Evolutionary conservation across 2,113 vertebrate genomes (phyloP).

Genomic region (Pelvicachromis taeniatus): DNA sequence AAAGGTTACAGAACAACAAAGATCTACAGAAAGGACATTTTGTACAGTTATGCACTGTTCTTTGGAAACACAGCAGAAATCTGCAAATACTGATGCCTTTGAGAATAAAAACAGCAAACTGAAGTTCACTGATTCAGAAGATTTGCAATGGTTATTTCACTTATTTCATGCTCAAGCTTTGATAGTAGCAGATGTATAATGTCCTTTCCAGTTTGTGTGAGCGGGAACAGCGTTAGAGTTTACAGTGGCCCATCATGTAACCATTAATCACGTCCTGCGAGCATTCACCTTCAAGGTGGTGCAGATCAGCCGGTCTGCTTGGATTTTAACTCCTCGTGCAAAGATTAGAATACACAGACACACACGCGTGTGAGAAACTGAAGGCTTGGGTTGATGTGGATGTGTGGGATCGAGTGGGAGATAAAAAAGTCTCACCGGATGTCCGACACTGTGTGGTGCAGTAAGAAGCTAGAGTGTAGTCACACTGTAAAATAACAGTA

Average conservation of each 20-base stretch:
- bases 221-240: neutral
- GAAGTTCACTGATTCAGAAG: accelerated
- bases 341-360: neutral
- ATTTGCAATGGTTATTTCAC: neutral
- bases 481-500: too few relatives aligned
- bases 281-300: accelerated
- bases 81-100: neutral
- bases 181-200: neutral
- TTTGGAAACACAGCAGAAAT: neutral
- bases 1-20: neutral
- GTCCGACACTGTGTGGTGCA: neutral
- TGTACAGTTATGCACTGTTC: neutral
- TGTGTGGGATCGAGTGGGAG: neutral
- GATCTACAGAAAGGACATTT: neutral
- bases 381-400: neutral
- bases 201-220: neutral
- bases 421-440: neutral
- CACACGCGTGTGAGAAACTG: neutral
- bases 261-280: neutral
- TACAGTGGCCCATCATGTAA: neutral
- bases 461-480: neutral
- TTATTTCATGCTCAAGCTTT: neutral
- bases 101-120: neutral
- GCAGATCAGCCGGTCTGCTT: neutral
- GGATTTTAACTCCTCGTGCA: neutral